Evolutionary conservation across 2,113 vertebrate genomes (phyloP).

Genomic region (Anseranas semipalmata): DNA sequence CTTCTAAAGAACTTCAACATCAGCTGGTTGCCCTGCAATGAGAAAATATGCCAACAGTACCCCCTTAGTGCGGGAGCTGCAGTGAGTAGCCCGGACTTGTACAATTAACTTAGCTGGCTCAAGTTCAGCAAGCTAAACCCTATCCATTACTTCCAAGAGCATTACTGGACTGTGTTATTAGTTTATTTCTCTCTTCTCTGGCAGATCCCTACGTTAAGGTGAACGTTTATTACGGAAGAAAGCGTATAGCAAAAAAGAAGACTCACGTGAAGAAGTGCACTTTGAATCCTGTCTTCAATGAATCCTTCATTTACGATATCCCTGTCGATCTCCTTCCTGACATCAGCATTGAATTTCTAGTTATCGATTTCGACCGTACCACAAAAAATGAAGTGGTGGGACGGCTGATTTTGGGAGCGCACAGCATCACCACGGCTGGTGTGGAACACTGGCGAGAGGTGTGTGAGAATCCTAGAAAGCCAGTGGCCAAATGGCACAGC

Average conservation of each 20-base stretch:
- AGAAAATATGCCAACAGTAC: accelerated
- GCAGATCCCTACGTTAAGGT: conserved; percentile 97
- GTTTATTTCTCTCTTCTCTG: background rate
- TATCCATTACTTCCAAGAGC: accelerated
- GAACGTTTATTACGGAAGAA: conserved; percentile 94
- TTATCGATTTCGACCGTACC: conserved; percentile 95
- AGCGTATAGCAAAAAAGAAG: conserved; percentile 97
- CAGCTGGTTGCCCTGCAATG: background rate
- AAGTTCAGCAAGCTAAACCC: background rate
- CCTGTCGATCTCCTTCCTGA: conserved; percentile 89
- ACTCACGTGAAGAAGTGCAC: conserved; percentile 98
- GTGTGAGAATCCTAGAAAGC: conserved; percentile 87
- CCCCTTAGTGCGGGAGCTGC: background rate
- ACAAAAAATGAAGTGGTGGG: conserved; percentile 96
- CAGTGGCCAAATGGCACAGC: conserved; percentile 94
- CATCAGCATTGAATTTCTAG: conserved; percentile 93
- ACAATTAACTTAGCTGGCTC: accelerated
- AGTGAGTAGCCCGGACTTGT: accelerated
- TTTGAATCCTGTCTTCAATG: conserved; percentile 94
- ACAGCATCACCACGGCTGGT: conserved; percentile 82
- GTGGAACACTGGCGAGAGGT: conserved; percentile 91
- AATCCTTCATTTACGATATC: conserved; percentile 97
- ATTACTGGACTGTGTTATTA: background rate
- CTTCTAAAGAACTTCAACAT: background rate
- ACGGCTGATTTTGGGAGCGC: conserved; percentile 87